These are phyloP conservation scores for Drosophila colorata DNA, from an alignment of 2,888 invertebrate genomes.

Conservation along the genomic window DNA sequence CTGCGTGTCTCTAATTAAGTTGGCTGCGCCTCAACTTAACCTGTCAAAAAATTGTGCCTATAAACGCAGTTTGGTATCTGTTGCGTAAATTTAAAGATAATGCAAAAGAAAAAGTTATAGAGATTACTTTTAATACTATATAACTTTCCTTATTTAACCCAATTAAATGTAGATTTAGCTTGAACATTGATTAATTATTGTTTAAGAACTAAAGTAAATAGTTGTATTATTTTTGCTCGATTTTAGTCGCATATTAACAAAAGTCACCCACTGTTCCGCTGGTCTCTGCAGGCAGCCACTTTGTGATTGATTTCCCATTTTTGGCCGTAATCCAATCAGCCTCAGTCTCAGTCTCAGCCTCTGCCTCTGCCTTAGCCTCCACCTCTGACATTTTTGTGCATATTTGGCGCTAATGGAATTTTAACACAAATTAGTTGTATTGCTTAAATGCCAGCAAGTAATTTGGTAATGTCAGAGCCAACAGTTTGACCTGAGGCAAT, in stretches of 20 bases:
- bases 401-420: constrained; percentile 61
- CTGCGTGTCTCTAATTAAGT: background rate
- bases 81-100: no score
- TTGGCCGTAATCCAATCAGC: constrained; percentile 30
- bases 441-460: constrained; percentile 55
- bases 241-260: background rate
- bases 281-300: background rate
- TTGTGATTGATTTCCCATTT: constrained; percentile 56
- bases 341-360: background rate
- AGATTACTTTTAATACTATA: no score
- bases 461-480: constrained; percentile 54
- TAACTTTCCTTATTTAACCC: no score
- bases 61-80: no score
- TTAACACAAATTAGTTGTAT: constrained; percentile 71
- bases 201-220: no score
- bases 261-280: background rate
- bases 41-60: no score
- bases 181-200: no score
- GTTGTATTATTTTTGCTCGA: no score
- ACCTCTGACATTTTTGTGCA: constrained; percentile 22
- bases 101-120: no score
- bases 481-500: constrained; percentile 57
- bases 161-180: no score
- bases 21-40: no score
- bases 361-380: no score